Percentiles rank a stretch among this genome's conserved stretches.
These are phyloP conservation scores for Megaceryle maxima DNA, from an alignment of 2,113 vertebrate genomes.

Conservation along the genomic window DNA sequence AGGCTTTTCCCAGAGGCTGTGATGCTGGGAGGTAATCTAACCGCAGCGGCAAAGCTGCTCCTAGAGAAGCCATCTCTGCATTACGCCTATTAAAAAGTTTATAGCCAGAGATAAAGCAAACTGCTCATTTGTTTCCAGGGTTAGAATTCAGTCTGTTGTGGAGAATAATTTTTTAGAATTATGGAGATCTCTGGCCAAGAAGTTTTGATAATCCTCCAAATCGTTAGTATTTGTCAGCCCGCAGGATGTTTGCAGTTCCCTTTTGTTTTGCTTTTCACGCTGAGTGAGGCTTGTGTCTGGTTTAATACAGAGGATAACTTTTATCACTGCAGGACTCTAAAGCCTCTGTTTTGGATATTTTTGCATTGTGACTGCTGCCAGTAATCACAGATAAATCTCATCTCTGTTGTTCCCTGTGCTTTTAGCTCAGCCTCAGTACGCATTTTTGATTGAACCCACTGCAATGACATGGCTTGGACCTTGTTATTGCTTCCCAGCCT, in stretches of 20 bases:
- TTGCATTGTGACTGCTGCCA: background rate
- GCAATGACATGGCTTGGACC: background rate
- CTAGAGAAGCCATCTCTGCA: fast-evolving
- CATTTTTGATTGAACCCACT: background rate
- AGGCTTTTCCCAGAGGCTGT: background rate
- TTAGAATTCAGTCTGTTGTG: background rate
- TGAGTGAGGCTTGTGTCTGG: background rate
- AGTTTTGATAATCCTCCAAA: slow-evolving; percentile 24
- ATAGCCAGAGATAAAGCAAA: background rate
- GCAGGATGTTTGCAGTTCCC: background rate
- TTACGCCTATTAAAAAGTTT: background rate
- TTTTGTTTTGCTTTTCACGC: slow-evolving; percentile 23
- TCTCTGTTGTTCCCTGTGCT: background rate
- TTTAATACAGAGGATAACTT: background rate
- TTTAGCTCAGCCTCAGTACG: background rate
- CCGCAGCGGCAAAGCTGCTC: fast-evolving
- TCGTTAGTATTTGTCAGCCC: background rate
- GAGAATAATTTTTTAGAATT: background rate
- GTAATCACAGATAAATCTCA: background rate
- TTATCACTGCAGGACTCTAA: background rate
- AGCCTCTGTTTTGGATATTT: background rate
- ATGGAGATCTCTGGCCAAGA: background rate
- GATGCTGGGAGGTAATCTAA: background rate
- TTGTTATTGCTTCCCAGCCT: background rate
- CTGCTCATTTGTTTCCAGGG: background rate